These are phyloP conservation scores for Epizoanthus scotinus DNA, from an alignment of 92 coral and sea anemone species.

Conservation along the genomic window DNA sequence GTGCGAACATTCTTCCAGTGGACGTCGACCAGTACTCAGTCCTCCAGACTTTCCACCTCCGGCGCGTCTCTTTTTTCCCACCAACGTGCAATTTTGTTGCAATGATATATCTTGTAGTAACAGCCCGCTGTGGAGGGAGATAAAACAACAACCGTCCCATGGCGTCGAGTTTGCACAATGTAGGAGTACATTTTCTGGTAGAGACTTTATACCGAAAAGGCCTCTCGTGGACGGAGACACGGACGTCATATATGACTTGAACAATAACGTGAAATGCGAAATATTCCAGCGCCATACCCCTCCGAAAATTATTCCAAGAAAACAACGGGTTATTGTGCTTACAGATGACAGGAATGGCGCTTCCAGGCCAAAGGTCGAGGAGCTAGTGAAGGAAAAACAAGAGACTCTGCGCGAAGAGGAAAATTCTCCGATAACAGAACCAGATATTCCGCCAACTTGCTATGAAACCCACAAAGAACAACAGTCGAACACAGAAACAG, in stretches of 20 bases:
- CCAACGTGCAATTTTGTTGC: constrained; percentile 21
- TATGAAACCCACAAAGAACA: background rate
- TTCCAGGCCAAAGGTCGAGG: background rate
- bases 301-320: constrained; percentile 21
- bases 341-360: constrained; percentile 10
- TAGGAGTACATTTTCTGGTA: background rate
- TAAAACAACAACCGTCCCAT: background rate
- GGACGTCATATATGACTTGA: background rate
- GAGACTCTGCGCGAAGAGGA: background rate
- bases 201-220: background rate
- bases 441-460: background rate
- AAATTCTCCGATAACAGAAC: background rate
- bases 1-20: background rate
- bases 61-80: constrained; percentile 31
- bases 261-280: constrained; percentile 5
- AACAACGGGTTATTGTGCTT: constrained; percentile 30
- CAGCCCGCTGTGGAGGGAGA: background rate
- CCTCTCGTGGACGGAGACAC: background rate
- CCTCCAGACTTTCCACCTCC: constrained; percentile 19
- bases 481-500: background rate
- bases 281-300: background rate
- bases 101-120: background rate
- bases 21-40: constrained; percentile 11
- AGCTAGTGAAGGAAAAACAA: background rate
- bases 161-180: background rate